These are phyloP conservation scores for Pygoscelis adeliae DNA, from an alignment of 2,113 vertebrate species.

Conservation along the genomic window DNA sequence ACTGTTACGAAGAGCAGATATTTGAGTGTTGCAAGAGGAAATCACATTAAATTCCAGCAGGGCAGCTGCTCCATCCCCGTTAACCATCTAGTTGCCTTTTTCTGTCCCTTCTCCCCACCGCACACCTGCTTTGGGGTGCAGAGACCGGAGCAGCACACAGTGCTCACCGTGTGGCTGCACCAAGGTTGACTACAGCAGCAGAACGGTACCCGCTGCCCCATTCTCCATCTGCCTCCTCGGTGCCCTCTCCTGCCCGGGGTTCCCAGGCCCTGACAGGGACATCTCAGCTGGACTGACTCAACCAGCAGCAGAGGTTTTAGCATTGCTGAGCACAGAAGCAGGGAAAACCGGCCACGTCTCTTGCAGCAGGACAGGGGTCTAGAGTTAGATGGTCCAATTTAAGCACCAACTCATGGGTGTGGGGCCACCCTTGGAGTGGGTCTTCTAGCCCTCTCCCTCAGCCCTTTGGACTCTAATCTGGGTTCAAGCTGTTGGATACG, in stretches of 20 bases:
- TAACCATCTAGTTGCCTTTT: not conserved
- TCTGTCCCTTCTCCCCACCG: not conserved
- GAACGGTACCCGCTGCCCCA: accelerated
- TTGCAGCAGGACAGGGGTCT: not conserved
- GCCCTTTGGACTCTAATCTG: not conserved
- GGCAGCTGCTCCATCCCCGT: not conserved
- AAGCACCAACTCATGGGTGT: not conserved
- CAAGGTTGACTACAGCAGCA: not conserved
- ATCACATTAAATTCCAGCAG: slow-evolving; percentile 13
- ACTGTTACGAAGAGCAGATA: not conserved
- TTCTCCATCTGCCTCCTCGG: not conserved
- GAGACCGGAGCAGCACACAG: not conserved
- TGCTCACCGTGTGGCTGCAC: not conserved
- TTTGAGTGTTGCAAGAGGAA: slow-evolving; percentile 9
- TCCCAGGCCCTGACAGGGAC: not conserved
- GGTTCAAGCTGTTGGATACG: not conserved
- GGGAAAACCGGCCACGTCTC: accelerated
- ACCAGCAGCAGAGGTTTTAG: not conserved
- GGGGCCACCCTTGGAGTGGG: not conserved
- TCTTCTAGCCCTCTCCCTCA: not conserved
- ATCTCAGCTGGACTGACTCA: not conserved
- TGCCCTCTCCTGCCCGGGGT: not conserved
- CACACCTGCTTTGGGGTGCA: not conserved
- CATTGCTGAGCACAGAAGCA: not conserved
- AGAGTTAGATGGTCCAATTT: not conserved